Percentiles rank a stretch among this genome's conserved stretches.
Conservation (phyloP, 2,797 vertebrate genomes). For the Chromobotia macracanthus region DNA sequence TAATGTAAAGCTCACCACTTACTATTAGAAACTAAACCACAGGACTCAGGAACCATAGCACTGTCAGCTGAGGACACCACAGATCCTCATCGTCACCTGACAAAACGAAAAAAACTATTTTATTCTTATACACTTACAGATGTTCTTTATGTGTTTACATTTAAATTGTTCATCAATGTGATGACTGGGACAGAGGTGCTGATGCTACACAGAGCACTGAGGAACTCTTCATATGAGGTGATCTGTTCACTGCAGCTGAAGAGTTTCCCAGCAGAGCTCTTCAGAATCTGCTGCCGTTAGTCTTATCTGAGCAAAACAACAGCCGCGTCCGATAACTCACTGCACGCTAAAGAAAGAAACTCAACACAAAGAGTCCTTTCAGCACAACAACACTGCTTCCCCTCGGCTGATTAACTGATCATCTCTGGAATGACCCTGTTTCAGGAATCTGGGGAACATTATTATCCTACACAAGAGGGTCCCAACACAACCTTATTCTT, state of each 20-base stretch:
- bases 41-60: too few relatives aligned
- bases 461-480: conserved; percentile 54
- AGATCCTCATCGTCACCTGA: too few relatives aligned
- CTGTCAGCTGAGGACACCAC: too few relatives aligned
- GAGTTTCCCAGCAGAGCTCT: not conserved
- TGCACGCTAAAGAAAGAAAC: conserved; percentile 9
- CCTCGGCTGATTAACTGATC: conserved; percentile 65
- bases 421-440: conserved; percentile 54
- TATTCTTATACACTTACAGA: too few relatives aligned
- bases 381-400: conserved; percentile 52
- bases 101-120: too few relatives aligned
- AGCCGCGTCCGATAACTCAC: conserved; percentile 1
- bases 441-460: conserved; percentile 29
- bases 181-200: not conserved
- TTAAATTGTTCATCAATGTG: not conserved
- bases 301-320: conserved; percentile 29
- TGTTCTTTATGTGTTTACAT: too few relatives aligned
- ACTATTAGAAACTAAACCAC: not conserved
- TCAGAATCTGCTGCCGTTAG: conserved; percentile 7
- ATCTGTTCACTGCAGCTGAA: not conserved
- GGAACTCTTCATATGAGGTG: not conserved
- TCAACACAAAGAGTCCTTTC: conserved; percentile 62
- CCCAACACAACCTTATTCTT: conserved; percentile 53
- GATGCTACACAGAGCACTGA: not conserved
- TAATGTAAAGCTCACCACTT: not conserved